A percentile compares a stretch with the other conserved stretches of the same genome.
These are phyloP conservation scores for Gambelia wislizenii DNA, from an alignment of 2,797 vertebrate genomes.

Conservation along the genomic window DNA sequence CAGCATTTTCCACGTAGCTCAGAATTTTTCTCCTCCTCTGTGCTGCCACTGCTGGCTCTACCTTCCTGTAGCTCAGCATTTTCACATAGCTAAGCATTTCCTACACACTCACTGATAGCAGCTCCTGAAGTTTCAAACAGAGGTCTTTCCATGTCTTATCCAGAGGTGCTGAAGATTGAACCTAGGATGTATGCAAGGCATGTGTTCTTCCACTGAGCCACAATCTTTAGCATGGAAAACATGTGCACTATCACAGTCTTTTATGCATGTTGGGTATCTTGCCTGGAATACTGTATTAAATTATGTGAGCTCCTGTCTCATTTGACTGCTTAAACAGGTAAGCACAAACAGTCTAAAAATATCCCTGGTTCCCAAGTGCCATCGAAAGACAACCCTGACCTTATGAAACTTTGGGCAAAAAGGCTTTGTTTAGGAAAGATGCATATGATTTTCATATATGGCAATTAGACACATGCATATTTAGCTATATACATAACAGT, in stretches of 20 bases:
- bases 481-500: fast-evolving
- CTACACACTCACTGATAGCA: neutral
- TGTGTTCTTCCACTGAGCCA: neutral
- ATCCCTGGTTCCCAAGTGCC: neutral
- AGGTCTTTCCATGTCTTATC: neutral
- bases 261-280: neutral
- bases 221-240: neutral
- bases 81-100: neutral
- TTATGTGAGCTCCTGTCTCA: neutral
- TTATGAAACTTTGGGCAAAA: neutral
- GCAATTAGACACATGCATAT: neutral
- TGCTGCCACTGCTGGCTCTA: too few relatives aligned
- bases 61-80: too few relatives aligned
- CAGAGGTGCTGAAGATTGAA: neutral
- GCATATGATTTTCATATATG: neutral
- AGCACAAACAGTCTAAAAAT: neutral
- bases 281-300: neutral
- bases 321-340: neutral
- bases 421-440: neutral
- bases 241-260: neutral
- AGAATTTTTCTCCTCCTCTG: too few relatives aligned
- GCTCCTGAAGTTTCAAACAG: neutral
- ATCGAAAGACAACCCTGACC: neutral
- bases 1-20: too few relatives aligned
- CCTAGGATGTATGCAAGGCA: neutral